These are phyloP conservation scores for Coelinius sp. DNA, from an alignment of 2,888 invertebrate genomes.

Conservation along the genomic window DNA sequence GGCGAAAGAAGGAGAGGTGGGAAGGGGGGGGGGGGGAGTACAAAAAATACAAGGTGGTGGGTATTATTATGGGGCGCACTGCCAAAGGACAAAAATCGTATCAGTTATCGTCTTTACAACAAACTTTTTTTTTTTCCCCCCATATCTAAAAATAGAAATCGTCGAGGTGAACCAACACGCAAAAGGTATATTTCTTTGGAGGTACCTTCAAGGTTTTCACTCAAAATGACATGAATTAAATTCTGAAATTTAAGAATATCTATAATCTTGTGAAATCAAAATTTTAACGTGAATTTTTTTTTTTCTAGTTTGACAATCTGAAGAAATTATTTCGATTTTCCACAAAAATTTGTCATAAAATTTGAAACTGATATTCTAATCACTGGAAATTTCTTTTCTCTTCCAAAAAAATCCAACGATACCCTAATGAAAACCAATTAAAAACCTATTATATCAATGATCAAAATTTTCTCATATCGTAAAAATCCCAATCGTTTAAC, in stretches of 20 bases:
- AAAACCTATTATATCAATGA: no score
- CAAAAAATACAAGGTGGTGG: background rate
- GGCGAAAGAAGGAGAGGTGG: background rate
- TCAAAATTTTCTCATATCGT: no score
- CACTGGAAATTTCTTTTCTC: no score
- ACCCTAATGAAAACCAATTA: no score
- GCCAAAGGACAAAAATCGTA: background rate
- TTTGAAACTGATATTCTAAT: no score
- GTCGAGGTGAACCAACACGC: slow-evolving; percentile 18
- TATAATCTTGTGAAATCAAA: no score
- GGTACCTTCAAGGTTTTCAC: slow-evolving; percentile 10
- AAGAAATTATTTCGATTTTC: no score
- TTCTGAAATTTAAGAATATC: background rate
- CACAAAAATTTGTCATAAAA: no score
- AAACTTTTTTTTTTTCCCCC: slow-evolving; percentile 12
- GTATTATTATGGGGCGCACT: background rate
- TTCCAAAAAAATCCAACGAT: no score
- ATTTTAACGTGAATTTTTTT: no score
- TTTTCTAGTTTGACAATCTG: no score
- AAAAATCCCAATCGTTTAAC: background rate
- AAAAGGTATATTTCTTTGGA: slow-evolving; percentile 11
- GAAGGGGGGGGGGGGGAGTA: background rate
- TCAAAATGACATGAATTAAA: background rate
- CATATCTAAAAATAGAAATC: slow-evolving; percentile 2
- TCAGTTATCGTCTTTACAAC: slow-evolving; percentile 13